Percentiles rank a stretch among this genome's conserved stretches.
Evolutionary conservation across 1,140 invertebrate genomes (phyloP).

Genomic region (Campoletis sonorensis): DNA sequence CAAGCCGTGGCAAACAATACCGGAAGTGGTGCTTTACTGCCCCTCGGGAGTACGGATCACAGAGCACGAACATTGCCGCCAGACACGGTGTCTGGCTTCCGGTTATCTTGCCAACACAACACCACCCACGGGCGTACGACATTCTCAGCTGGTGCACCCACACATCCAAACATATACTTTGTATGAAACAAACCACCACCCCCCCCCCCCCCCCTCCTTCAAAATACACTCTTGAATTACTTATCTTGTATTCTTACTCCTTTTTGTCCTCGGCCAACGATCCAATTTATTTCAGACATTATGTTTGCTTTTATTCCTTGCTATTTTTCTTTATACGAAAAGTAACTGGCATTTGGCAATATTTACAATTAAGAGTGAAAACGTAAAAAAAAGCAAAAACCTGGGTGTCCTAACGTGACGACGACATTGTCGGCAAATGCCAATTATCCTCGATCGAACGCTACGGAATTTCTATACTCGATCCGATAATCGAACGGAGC

Average conservation of each 20-base stretch:
- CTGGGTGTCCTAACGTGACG: no score
- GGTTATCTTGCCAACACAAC: slow-evolving; percentile 42
- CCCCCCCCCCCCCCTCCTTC: no score
- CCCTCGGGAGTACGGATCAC: slow-evolving; percentile 41
- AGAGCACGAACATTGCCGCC: slow-evolving; percentile 43
- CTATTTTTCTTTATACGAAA: not conserved
- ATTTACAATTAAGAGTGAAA: no score
- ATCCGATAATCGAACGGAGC: no score
- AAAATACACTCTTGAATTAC: not conserved
- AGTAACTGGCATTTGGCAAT: no score
- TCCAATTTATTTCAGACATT: not conserved
- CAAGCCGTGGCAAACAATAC: slow-evolving; percentile 39
- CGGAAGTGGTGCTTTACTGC: slow-evolving; percentile 46
- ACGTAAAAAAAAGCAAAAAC: no score
- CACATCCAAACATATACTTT: not conserved
- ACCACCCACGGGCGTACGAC: slow-evolving; percentile 7
- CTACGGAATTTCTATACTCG: no score
- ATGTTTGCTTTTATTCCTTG: not conserved
- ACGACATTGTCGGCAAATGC: no score
- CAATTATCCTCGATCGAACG: no score
- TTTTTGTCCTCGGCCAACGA: not conserved
- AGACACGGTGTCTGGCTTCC: slow-evolving; percentile 41
- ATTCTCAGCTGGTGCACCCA: slow-evolving; percentile 27
- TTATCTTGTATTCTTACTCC: not conserved
- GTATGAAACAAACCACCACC: not conserved